A percentile compares a stretch with the other conserved stretches of the same genome.
These are phyloP conservation scores for Campoplex capitator DNA, from an alignment of 2,888 invertebrate genomes.

Conservation along the genomic window DNA sequence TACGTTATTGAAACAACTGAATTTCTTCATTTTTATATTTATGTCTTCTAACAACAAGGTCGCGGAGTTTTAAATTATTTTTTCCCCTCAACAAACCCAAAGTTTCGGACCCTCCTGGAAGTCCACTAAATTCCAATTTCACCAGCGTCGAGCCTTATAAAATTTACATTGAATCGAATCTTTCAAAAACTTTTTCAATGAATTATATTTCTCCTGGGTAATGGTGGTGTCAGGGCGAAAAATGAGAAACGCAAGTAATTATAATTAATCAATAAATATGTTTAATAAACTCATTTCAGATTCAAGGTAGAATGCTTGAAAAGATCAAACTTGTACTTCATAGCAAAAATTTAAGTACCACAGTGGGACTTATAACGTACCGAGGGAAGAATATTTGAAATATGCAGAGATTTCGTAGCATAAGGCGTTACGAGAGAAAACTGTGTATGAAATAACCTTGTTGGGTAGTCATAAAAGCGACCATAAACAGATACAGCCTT, in stretches of 20 bases:
- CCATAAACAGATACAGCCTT: constrained; percentile 14
- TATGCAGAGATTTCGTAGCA: constrained; percentile 38
- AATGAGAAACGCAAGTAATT: background rate
- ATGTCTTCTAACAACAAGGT: background rate
- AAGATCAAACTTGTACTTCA: background rate
- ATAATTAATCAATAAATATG: background rate
- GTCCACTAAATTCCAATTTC: background rate
- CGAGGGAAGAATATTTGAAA: constrained; percentile 2
- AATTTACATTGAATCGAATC: background rate
- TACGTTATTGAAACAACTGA: background rate
- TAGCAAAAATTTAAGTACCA: background rate
- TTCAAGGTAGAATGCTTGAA: background rate
- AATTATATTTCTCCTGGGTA: background rate
- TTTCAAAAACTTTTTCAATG: background rate
- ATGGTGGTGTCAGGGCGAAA: background rate
- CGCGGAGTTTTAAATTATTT: background rate
- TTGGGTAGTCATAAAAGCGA: constrained; percentile 26
- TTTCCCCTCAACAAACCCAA: no score
- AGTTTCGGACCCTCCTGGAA: no score
- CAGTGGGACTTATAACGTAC: background rate
- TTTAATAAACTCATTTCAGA: background rate
- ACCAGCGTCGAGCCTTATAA: background rate
- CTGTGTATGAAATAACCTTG: constrained; percentile 26
- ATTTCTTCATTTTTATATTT: background rate
- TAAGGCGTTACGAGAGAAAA: constrained; percentile 28